phyloP scores from a whole-genome alignment of 2,888 invertebrate genomes.

The Ectemnius continuus region DNA sequence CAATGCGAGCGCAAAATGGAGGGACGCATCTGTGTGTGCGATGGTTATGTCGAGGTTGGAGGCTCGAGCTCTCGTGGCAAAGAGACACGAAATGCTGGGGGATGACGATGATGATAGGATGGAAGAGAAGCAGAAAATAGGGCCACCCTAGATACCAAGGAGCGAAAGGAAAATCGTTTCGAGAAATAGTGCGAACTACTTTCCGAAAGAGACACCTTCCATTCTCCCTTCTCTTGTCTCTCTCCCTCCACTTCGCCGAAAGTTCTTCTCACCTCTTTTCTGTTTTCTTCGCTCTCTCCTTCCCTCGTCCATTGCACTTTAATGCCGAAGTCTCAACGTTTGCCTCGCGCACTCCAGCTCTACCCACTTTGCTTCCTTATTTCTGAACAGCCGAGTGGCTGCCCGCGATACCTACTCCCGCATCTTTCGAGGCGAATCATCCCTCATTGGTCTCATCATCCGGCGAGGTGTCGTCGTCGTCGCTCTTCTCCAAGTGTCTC shows the following conservation, averaged over 20 bases:
- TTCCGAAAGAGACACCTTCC: no score
- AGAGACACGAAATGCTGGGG: conserved; percentile 31
- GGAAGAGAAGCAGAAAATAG: conserved; percentile 6
- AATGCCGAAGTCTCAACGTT: neutral
- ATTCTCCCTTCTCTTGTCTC: no score
- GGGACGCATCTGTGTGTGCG: conserved; percentile 64
- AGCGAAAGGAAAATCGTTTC: no score
- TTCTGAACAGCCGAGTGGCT: no score
- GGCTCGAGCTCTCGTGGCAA: conserved; percentile 21
- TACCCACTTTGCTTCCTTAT: neutral
- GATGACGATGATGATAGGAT: conserved; percentile 27
- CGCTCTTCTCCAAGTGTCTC: conserved; percentile 18
- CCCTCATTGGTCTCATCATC: conserved; percentile 27
- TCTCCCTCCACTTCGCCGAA: no score
- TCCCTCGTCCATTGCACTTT: no score
- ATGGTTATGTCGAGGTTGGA: no score
- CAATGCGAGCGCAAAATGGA: conserved; percentile 76
- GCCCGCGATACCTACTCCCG: no score
- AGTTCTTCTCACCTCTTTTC: no score
- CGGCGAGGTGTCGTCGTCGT: conserved; percentile 40
- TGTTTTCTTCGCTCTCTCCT: no score
- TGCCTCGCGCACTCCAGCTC: neutral
- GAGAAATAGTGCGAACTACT: no score
- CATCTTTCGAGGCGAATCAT: conserved; percentile 4
- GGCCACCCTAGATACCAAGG: neutral